These are phyloP conservation scores for Dendrocincla tyrannina DNA, from an alignment of 2,797 vertebrate genomes.

Conservation along the genomic window DNA sequence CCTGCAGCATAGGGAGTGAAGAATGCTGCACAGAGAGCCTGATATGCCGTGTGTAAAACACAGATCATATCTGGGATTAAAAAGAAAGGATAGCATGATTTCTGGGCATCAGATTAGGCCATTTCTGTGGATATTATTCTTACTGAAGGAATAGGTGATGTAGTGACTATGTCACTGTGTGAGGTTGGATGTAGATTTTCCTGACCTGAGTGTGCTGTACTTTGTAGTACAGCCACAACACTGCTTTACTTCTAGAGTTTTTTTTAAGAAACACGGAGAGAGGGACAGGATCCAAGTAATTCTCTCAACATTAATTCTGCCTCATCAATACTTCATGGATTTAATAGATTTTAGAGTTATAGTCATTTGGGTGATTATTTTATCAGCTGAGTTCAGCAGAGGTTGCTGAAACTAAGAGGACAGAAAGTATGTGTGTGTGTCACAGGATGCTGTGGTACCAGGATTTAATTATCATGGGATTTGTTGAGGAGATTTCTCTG, in stretches of 20 bases:
- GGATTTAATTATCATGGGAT: constrained; percentile 36
- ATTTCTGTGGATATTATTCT: background rate
- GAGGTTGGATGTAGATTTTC: background rate
- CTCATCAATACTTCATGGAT: constrained; percentile 45
- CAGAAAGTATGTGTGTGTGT: background rate
- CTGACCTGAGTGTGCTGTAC: background rate
- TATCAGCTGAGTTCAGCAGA: background rate
- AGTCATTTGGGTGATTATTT: constrained; percentile 8
- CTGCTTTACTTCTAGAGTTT: background rate
- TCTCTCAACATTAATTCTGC: background rate
- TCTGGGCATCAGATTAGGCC: background rate
- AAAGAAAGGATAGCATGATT: background rate
- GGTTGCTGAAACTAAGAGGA: constrained; percentile 30
- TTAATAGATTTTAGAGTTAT: constrained; percentile 28
- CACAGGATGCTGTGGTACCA: background rate
- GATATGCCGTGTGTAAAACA: background rate
- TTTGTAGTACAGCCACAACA: background rate
- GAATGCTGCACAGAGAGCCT: background rate
- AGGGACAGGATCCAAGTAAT: background rate
- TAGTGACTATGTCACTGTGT: background rate
- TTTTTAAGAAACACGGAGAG: background rate
- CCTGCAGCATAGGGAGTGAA: fast-evolving
- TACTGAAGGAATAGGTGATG: background rate
- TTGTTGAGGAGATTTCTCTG: constrained; percentile 46
- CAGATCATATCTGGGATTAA: background rate